phyloP scores from a whole-genome alignment of 2,888 invertebrate genomes.

The Aspidiotus rigidus region DNA sequence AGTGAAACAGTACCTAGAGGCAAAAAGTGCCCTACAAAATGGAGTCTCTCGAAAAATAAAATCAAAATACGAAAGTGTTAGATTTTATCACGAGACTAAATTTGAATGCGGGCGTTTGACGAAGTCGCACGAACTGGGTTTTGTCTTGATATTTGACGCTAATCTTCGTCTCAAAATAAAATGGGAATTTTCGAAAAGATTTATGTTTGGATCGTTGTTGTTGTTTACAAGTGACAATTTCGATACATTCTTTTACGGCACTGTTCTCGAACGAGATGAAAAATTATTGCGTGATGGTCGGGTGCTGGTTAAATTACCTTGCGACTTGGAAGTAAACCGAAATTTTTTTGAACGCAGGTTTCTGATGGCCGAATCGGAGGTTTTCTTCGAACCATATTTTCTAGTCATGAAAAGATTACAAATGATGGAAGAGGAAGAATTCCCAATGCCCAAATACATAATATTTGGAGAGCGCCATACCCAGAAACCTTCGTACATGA shows the following conservation, averaged over 20 bases:
- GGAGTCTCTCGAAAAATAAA: conserved; percentile 8
- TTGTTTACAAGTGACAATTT: conserved; percentile 64
- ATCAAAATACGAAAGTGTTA: conserved; percentile 54
- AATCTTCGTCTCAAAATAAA: conserved; percentile 40
- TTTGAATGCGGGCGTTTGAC: conserved; percentile 23
- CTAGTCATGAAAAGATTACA: conserved; percentile 62
- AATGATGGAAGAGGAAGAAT: conserved; percentile 47
- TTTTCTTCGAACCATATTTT: conserved; percentile 73
- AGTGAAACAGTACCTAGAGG: conserved; percentile 37
- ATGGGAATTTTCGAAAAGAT: conserved; percentile 50
- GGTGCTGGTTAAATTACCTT: conserved; percentile 16
- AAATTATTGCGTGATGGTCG: conserved; percentile 18
- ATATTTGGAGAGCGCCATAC: conserved; percentile 46
- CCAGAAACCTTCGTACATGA: conserved; percentile 44
- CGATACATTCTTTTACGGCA: conserved; percentile 57
- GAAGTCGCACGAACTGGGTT: conserved; percentile 36
- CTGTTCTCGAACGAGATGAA: conserved; percentile 51
- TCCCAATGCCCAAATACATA: conserved; percentile 63
- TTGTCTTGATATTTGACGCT: conserved; percentile 36
- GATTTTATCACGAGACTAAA: conserved; percentile 50
- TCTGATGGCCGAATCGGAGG: conserved; percentile 52
- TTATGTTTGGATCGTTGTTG: conserved; percentile 65
- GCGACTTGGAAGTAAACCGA: neutral
- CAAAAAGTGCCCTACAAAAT: neutral
- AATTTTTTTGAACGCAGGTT: neutral